A percentile compares a stretch with the other conserved stretches of the same genome.
These are phyloP conservation scores for Melanerpes aurifrons DNA, from an alignment of 2,113 vertebrate species.

Conservation along the genomic window DNA sequence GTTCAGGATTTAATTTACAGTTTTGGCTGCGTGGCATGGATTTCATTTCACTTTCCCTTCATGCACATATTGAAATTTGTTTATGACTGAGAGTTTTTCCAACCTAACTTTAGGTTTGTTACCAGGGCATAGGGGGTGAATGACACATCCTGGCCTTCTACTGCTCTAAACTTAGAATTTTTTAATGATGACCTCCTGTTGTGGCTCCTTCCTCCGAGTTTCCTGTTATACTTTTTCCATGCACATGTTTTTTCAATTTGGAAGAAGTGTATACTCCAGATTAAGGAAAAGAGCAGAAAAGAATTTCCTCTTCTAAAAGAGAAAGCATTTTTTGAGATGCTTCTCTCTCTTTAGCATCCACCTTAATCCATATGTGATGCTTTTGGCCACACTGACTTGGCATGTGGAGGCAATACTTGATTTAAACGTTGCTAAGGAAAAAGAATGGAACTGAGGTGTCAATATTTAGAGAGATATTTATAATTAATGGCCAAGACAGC, in stretches of 20 bases:
- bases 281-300: neutral
- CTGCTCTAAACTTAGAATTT: conserved; percentile 22
- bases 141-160: conserved; percentile 2
- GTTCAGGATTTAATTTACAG: neutral
- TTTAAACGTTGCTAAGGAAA: neutral
- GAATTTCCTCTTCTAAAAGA: neutral
- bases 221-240: conserved; percentile 35
- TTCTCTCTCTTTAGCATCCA: neutral
- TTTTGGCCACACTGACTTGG: neutral
- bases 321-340: neutral
- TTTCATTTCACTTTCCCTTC: conserved; percentile 28
- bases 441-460: neutral
- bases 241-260: conserved; percentile 25
- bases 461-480: neutral
- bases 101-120: neutral
- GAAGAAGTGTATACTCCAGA: neutral
- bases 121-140: neutral
- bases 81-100: neutral
- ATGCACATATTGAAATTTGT: neutral
- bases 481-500: neutral
- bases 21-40: neutral
- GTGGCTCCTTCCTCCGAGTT: conserved; percentile 2
- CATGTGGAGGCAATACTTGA: neutral
- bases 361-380: neutral
- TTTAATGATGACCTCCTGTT: conserved; percentile 29